Evolutionary conservation across 2,888 invertebrate species (phyloP), one percentile per base, ranked within the genome.

Genomic region (Hedya salicella): DNA sequence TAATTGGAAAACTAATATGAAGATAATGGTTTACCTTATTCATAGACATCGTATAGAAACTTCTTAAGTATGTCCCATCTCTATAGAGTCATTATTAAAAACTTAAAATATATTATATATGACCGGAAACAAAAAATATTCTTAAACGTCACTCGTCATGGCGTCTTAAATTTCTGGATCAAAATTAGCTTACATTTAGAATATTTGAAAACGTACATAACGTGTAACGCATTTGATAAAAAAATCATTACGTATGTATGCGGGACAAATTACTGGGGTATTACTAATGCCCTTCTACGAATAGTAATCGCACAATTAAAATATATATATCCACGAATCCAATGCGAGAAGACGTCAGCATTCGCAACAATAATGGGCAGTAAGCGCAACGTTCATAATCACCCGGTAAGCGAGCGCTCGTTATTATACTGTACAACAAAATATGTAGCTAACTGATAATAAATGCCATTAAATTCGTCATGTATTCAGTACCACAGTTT

Each of bases 261-360:
- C 53, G 46, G 65, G 59, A 8, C 30, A 30, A 42, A 59, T 65
- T 46, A 46, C 52, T 25, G 14, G 25, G 59, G n/a, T 25, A 21
- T 52, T 39, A 39, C 14, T 60, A 46, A 53, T 53, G 59, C 52
- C 59, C 65, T 60, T 46, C 65, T 46, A 40, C 39, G 44, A 60
- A 53, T 60, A 46, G 39, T 42, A 42, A 17, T 59, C 17, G 32
- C 14, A 14, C 30, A 60, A 46, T 60, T 60, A 59, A 53, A 59
- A 65, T 40, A 63, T 44, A 60, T 39, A 59, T 57, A 57, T 57
- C 57, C 57, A 44, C 46, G 46, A 21, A 36, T n/a, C 46, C 39
- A 53, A 46, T 44, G 50, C 17, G 25, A 59, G 30, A 46, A 42
- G 21, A 49, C 39, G 39, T 50, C 36, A 52, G 52, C 57, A 39